phyloP scores from a whole-genome alignment of 2,797 vertebrate genomes.

The Falco cherrug region DNA sequence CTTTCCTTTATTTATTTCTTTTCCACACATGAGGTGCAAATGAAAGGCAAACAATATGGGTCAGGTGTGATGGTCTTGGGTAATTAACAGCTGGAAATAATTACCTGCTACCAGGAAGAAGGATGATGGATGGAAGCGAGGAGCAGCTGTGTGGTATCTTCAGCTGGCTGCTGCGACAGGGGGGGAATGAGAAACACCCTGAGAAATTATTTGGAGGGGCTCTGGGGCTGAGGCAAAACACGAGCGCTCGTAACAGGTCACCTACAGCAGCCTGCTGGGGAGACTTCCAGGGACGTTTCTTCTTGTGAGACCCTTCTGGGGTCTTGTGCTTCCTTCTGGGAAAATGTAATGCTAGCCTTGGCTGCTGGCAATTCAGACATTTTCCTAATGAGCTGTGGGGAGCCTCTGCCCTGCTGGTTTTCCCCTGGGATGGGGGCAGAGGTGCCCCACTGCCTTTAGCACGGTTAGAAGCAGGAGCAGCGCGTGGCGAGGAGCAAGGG shows the following conservation, averaged over 20 bases:
- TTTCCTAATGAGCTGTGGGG: neutral
- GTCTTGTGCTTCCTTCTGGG: neutral
- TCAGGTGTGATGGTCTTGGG: constrained; percentile 31
- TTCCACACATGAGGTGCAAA: constrained; percentile 18
- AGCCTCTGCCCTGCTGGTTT: neutral
- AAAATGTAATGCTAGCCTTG: constrained; percentile 7
- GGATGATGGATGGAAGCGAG: neutral
- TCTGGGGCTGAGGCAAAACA: neutral
- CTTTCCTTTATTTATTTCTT: constrained; percentile 27
- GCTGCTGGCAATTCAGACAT: neutral
- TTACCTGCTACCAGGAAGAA: constrained; percentile 35
- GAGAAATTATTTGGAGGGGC: neutral
- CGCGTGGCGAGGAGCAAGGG: neutral
- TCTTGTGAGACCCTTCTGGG: neutral
- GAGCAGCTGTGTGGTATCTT: constrained; percentile 25
- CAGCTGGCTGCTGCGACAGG: constrained; percentile 13
- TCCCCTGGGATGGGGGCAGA: neutral
- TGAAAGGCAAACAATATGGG: constrained; percentile 60
- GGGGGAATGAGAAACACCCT: neutral
- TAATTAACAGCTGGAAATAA: constrained; percentile 55
- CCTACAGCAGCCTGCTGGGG: neutral
- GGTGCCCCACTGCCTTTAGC: neutral
- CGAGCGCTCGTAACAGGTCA: neutral
- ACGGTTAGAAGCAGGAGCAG: rapidly evolving
- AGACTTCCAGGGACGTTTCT: neutral